Conservation (phyloP, 2,797 vertebrate genomes). For the Myotis myotis region DNA sequence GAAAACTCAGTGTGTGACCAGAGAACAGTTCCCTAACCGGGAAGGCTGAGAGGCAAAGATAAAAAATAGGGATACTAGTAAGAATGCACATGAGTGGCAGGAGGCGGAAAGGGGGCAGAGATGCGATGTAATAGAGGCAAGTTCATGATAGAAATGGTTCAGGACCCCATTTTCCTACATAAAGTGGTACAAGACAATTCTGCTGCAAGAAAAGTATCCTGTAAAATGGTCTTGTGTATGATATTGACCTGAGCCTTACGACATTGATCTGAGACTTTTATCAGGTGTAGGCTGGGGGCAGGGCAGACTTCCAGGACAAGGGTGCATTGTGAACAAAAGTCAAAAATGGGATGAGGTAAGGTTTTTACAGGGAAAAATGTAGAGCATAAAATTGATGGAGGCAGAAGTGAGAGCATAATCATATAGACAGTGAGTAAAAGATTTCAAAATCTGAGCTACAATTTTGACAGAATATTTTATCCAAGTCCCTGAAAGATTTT, state of each 20-base stretch:
- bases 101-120: not conserved
- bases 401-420: not conserved
- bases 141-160: slow-evolving; percentile 14
- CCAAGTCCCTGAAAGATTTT: not conserved
- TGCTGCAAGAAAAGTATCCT: not conserved
- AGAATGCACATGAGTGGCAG: not conserved
- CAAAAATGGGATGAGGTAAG: not conserved
- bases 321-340: not conserved
- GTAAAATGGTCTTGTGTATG: not conserved
- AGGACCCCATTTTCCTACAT: not conserved
- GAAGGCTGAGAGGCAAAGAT: not conserved
- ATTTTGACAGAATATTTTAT: slow-evolving; percentile 27
- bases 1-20: not conserved
- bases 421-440: not conserved
- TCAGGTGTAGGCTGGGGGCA: not conserved
- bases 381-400: not conserved
- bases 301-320: not conserved
- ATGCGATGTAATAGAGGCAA: not conserved
- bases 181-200: not conserved
- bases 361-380: not conserved
- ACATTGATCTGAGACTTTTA: not conserved
- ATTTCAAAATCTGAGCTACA: not conserved
- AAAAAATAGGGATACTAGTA: not conserved
- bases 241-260: not conserved
- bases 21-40: not conserved